Evolutionary conservation across 2,113 vertebrate species (phyloP), one percentile per base, ranked within the genome.

Genomic region (Xiphias gladius): DNA sequence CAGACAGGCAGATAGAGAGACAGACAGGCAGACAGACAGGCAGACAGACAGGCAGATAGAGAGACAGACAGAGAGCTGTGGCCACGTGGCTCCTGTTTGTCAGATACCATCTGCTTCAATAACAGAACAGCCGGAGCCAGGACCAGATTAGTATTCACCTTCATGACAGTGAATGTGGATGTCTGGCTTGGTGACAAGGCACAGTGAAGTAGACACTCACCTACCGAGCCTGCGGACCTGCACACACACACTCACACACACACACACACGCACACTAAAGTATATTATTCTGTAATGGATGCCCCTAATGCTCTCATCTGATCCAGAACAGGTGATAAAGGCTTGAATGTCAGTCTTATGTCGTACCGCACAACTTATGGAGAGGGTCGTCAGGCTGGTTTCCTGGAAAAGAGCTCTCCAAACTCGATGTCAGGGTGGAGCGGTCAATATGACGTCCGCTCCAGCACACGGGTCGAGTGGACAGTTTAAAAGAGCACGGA

Each of bases 101-200:
- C 78, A 85, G 85, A 80, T 84, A 84, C 94, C 94, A 95, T 95
- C 93, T 95, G 92, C 71, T 91, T 87, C 88, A 82, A 76, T 85
- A 88, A 83, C 86, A 87, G 76, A 76, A 82, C 88, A 88, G 91
- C 78, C 83, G 68, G 91, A 90, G 87, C 63, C 88, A 66, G 61
- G 86, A 70, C 70, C 87, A 90, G 89, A 94, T 95, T 93, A 94
- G 89, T 86, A 89, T 82, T 82, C 80, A 37, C 73, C 87, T 81
- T 90, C 88, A 83, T 81, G 85, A 73, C 83, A 58, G 80, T 80
- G 90, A 90, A 91, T 88, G 86, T 90, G 86, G 37, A 48, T 1
- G 35, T 86, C 76, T 93, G 90, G 91, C 86, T 63, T 54, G 0
- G 52, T 87, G 88, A 90, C 91, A 91, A 73, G 80, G 58, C 83